These are phyloP conservation scores for Taxidea taxus DNA, from an alignment of 2,113 vertebrate genomes.

Conservation along the genomic window DNA sequence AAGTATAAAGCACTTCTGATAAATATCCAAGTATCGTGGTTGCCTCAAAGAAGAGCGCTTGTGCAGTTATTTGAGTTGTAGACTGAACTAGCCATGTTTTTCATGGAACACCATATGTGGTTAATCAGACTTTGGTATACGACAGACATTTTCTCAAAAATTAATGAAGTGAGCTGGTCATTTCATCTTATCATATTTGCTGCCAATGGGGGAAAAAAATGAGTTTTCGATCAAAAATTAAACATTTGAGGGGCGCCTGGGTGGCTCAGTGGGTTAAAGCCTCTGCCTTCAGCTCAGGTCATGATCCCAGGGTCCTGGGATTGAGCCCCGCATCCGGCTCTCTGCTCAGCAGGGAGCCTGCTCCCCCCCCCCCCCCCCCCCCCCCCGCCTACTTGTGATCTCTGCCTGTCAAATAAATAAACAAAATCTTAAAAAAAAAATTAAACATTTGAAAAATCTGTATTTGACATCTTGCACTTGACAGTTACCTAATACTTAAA, in stretches of 20 bases:
- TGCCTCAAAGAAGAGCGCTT: background rate
- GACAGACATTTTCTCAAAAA: background rate
- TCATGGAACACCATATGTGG: background rate
- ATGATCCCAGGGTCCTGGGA: too few species aligned
- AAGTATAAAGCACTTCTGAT: background rate
- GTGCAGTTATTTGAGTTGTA: background rate
- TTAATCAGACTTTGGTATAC: background rate
- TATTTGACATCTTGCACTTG: background rate
- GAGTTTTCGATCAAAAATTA: background rate
- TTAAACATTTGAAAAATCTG: background rate
- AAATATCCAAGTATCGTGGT: background rate
- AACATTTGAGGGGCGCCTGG: too few species aligned
- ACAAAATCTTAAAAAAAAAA: too few species aligned
- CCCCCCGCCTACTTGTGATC: too few species aligned
- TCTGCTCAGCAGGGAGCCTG: too few species aligned
- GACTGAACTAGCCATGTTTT: background rate
- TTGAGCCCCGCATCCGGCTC: too few species aligned
- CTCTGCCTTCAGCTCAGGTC: too few species aligned
- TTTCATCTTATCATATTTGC: background rate
- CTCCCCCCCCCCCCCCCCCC: too few species aligned
- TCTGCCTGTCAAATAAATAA: too few species aligned
- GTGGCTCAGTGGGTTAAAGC: too few species aligned
- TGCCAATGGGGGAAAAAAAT: background rate
- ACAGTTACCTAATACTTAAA: too few species aligned
- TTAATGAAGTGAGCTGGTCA: background rate